These are phyloP conservation scores for Stichopus horrens DNA, from an alignment of 53 echinoderm and acorn worm species.

Conservation along the genomic window DNA sequence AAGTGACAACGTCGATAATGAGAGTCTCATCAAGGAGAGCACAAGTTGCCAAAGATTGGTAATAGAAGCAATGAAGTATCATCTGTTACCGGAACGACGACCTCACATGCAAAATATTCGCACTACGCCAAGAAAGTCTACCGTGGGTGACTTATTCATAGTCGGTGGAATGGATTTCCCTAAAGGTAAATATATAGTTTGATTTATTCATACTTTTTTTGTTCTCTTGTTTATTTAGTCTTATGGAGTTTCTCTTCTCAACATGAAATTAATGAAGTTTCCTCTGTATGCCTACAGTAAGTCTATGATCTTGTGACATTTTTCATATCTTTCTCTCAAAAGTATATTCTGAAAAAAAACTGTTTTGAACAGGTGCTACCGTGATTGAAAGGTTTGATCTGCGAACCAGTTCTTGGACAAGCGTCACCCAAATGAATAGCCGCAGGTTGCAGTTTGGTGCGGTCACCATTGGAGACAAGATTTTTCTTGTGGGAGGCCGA, in stretches of 20 bases:
- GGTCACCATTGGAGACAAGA: constrained; percentile 87
- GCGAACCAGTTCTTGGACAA: constrained; percentile 85
- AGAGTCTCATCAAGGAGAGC: constrained; percentile 73
- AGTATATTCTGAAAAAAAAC: neutral
- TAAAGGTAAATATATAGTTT: constrained; percentile 66
- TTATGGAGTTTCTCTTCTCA: too few species aligned
- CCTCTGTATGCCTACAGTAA: neutral
- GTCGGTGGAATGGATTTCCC: constrained; percentile 98
- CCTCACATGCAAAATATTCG: constrained; percentile 82
- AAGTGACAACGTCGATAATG: constrained; percentile 85
- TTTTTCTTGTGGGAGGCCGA: constrained; percentile 88
- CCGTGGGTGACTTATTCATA: constrained; percentile 88
- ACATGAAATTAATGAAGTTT: neutral
- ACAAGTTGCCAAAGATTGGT: constrained; percentile 81
- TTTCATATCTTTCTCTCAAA: neutral
- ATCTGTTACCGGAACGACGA: constrained; percentile 91
- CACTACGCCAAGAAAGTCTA: constrained; percentile 94
- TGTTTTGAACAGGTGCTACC: constrained; percentile 73
- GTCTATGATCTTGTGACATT: neutral
- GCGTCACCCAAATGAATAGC: constrained; percentile 90
- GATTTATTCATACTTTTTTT: too few species aligned
- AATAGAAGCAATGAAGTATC: constrained; percentile 98
- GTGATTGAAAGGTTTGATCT: constrained; percentile 96
- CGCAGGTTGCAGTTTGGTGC: constrained; percentile 96
- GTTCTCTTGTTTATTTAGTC: too few species aligned